These are phyloP conservation scores for Gambusia holbrooki DNA, from an alignment of 2,113 vertebrate species.

Conservation along the genomic window DNA sequence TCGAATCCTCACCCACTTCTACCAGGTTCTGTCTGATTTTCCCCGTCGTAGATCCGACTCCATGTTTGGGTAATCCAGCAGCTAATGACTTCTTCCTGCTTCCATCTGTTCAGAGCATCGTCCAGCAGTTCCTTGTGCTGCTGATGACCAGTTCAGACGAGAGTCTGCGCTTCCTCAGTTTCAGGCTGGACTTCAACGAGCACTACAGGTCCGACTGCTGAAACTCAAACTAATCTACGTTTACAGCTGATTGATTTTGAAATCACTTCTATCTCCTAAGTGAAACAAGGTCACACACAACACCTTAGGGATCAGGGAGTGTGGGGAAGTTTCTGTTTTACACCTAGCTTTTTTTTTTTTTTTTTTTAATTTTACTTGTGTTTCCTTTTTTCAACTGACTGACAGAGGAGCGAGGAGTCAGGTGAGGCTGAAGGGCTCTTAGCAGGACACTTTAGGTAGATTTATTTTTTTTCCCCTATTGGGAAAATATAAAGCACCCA, in stretches of 20 bases:
- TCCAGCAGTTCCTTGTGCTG: slow-evolving; percentile 95
- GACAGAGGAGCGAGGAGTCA: slow-evolving; percentile 8
- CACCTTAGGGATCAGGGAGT: background rate
- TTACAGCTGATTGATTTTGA: background rate
- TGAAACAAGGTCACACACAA: background rate
- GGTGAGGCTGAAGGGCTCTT: slow-evolving; percentile 11
- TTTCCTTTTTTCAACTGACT: background rate
- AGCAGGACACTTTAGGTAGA: background rate
- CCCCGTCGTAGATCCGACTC: background rate
- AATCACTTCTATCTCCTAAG: background rate
- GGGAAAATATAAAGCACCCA: background rate
- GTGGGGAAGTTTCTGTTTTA: background rate
- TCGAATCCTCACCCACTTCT: slow-evolving; percentile 93
- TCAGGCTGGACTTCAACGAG: slow-evolving; percentile 95
- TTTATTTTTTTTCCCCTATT: background rate
- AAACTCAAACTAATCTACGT: too few relatives aligned
- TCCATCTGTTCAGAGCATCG: slow-evolving; percentile 82
- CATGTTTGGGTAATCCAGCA: background rate
- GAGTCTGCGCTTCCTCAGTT: slow-evolving; percentile 94
- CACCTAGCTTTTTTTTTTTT: background rate
- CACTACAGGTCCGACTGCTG: slow-evolving; percentile 82
- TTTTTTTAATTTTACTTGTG: background rate
- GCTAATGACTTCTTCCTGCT: background rate
- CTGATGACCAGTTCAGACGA: slow-evolving; percentile 91
- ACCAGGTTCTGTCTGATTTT: slow-evolving; percentile 84